Conservation (phyloP, 2,888 invertebrate genomes). For the Melanostoma scalare region DNA sequence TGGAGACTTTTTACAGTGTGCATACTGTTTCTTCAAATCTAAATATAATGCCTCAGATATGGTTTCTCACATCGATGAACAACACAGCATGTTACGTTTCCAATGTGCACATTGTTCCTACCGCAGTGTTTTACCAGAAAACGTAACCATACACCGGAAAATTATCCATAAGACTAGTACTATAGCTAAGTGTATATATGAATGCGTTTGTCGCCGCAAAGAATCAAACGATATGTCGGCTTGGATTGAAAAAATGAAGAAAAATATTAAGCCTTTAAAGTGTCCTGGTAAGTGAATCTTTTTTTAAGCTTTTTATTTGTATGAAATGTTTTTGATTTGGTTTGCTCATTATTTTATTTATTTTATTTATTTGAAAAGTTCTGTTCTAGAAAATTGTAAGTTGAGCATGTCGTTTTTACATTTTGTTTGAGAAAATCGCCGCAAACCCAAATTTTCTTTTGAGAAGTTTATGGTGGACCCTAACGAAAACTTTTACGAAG, state of each 20-base stretch:
- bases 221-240: neutral
- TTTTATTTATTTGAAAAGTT: neutral
- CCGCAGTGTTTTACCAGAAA: constrained; percentile 47
- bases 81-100: constrained; percentile 37
- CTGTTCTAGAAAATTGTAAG: too few species aligned
- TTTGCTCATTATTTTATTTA: too few species aligned
- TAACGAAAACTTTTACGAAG: too few species aligned
- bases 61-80: constrained; percentile 38
- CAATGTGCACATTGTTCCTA: constrained; percentile 60
- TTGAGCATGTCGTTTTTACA: too few species aligned
- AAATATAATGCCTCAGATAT: neutral
- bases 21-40: constrained; percentile 35
- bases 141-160: constrained; percentile 34
- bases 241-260: constrained; percentile 29
- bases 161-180: constrained; percentile 12
- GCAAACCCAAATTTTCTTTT: too few species aligned
- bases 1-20: constrained; percentile 14
- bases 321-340: too few species aligned
- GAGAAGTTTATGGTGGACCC: too few species aligned
- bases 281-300: constrained; percentile 41
- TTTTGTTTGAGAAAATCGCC: too few species aligned
- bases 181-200: constrained; percentile 16
- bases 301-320: neutral
- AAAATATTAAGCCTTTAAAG: constrained; percentile 27
- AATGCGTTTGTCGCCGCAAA: constrained; percentile 30